Base-by-base conservation (phyloP, 2,797 vertebrate species). In the Oreochromis grahami region DNA sequence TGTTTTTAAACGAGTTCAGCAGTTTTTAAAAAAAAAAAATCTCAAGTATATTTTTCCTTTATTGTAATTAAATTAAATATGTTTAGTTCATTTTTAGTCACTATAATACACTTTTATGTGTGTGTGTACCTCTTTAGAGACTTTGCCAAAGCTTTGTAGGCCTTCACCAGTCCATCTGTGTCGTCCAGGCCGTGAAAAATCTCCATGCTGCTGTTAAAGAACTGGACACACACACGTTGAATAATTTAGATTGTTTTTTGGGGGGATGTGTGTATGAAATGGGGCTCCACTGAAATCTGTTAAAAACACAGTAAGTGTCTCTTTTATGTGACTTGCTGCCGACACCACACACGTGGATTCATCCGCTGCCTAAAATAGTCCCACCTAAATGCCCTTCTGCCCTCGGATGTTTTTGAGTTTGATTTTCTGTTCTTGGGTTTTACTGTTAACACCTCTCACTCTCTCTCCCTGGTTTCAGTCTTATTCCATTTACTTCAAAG, bases 71-170 rank as follows among this genome's bases (percentile, higher is more conserved):
- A 26, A 55, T 1, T 24, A 14, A 26, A 55, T 5, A 4, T 55
- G 14, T 55, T 32, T 3, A 60, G 19, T 34, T 60, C 29, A 19
- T 15, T 74, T 10, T 7, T 19, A 29, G 43, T 74, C 9, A 13
- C 34, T 0, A 8, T 41, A 21, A 65, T 5, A 65, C n/a, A 38
- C 11, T 41, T 79, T 38, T 80, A 7, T 55, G 21, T 55, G 52
- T 56, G 26, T 87, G 83, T 68, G 15, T 81, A 95, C 95, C 93
- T 95, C 83, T 95, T 63, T 7, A 93, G n/a, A 80, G 87, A 94
- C 63, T 84, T 90, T 68, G 93, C 92, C 24, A 89, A 85, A 3
- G 93, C 94, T 77, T 83, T 93, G 85, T 94, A 95, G 15, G 91
- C 82, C 77, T 84, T 92, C 1, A 86, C 93, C n/a, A 94, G 68